These are phyloP conservation scores for Rhabdomys pumilio DNA, from an alignment of 2,797 vertebrate genomes.

Conservation along the genomic window DNA sequence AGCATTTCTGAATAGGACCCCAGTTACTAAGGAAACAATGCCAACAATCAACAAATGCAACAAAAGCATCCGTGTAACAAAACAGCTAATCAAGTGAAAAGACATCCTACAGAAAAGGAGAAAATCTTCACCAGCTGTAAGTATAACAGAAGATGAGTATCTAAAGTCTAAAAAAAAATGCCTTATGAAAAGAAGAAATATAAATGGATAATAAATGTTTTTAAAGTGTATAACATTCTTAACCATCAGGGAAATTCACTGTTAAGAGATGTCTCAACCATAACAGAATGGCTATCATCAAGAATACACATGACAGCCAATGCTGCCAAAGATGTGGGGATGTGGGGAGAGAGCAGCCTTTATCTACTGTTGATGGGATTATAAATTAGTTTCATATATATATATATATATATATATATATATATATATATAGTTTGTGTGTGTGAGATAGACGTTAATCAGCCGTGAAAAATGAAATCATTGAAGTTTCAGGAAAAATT, in stretches of 20 bases:
- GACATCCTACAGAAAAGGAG: neutral
- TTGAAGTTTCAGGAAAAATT: neutral
- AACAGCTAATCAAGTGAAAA: neutral
- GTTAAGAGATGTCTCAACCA: neutral
- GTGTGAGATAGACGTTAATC: neutral
- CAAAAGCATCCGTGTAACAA: neutral
- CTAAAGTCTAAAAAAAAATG: neutral
- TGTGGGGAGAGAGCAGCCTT: neutral
- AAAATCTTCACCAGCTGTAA: neutral
- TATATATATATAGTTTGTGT: neutral
- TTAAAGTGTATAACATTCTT: neutral
- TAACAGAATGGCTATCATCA: neutral
- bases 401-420: neutral
- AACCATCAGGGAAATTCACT: neutral
- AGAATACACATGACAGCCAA: neutral
- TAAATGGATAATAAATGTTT: neutral
- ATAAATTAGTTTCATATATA: neutral
- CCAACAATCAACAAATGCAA: neutral
- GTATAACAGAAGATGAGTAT: neutral
- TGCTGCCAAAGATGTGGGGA: neutral
- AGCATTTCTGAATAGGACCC: neutral
- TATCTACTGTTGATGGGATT: neutral
- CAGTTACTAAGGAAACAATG: neutral
- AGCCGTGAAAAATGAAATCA: neutral
- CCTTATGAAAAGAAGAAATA: neutral